phyloP scores from a whole-genome alignment of 1,140 invertebrate genomes.

The Limonius californicus region DNA sequence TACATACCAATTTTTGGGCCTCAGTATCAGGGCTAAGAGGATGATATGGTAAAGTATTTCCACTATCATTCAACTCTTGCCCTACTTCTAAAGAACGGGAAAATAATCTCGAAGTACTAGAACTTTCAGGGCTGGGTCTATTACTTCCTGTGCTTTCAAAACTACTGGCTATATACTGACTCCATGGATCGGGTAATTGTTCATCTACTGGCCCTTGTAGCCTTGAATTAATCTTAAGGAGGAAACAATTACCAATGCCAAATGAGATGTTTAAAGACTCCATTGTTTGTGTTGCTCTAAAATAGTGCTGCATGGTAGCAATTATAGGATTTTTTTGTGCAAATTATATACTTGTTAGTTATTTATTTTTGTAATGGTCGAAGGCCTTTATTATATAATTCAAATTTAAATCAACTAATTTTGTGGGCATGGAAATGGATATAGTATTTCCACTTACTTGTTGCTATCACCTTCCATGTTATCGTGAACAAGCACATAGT shows the following conservation, averaged over 20 bases:
- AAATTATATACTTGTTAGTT: background rate
- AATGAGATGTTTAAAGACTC: conserved; percentile 81
- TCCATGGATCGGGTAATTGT: conserved; percentile 77
- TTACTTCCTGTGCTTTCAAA: background rate
- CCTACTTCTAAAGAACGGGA: conserved; percentile 47
- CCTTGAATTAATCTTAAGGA: conserved; percentile 83
- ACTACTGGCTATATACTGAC: conserved; percentile 55
- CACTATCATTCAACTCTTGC: conserved; percentile 46
- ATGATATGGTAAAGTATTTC: conserved; percentile 52
- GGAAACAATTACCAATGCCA: conserved; percentile 79
- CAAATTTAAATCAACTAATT: too few relatives aligned
- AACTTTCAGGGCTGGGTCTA: conserved; percentile 26
- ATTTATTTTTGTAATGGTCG: too few relatives aligned
- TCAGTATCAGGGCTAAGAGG: conserved; percentile 59
- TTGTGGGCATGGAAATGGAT: background rate
- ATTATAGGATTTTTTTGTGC: background rate
- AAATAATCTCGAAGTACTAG: conserved; percentile 20
- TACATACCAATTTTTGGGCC: conserved; percentile 32
- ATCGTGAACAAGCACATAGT: conserved; percentile 90
- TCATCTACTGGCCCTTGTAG: conserved; percentile 54
- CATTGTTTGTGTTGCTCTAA: conserved; percentile 76
- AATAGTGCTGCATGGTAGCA: conserved; percentile 33
- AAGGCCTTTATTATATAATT: too few relatives aligned
- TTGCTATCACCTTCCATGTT: conserved; percentile 33
- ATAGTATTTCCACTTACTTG: conserved; percentile 26